Evolutionary conservation across 2,888 invertebrate genomes (phyloP).

Genomic region (Tipula unca): DNA sequence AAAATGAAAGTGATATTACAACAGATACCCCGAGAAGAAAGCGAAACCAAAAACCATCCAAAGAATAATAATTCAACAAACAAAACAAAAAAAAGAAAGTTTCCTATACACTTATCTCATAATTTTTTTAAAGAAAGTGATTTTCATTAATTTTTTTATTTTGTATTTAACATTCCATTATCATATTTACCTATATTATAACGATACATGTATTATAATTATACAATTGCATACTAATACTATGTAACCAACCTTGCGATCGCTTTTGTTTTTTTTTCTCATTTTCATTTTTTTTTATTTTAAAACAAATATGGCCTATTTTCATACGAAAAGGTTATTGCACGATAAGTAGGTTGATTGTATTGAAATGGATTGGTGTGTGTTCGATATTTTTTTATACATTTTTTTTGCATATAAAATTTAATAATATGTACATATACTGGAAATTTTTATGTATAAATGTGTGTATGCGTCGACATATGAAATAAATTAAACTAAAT

Average conservation of each 20-base stretch:
- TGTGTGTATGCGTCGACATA: background rate
- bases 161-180: background rate
- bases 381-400: background rate
- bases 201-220: background rate
- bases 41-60: background rate
- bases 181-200: background rate
- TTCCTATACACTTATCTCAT: background rate
- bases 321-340: conserved; percentile 15
- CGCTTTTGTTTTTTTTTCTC: background rate
- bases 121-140: background rate
- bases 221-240: background rate
- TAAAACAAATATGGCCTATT: conserved; percentile 14
- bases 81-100: background rate
- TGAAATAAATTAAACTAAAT: background rate
- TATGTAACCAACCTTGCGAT: background rate
- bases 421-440: background rate
- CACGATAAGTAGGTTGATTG: background rate
- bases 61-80: background rate
- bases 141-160: background rate
- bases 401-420: background rate
- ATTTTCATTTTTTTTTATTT: background rate
- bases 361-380: background rate
- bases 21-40: background rate
- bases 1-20: conserved; percentile 14
- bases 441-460: background rate